These are phyloP conservation scores for Semicossyphus pulcher DNA, from an alignment of 2,113 vertebrate genomes.

Conservation along the genomic window DNA sequence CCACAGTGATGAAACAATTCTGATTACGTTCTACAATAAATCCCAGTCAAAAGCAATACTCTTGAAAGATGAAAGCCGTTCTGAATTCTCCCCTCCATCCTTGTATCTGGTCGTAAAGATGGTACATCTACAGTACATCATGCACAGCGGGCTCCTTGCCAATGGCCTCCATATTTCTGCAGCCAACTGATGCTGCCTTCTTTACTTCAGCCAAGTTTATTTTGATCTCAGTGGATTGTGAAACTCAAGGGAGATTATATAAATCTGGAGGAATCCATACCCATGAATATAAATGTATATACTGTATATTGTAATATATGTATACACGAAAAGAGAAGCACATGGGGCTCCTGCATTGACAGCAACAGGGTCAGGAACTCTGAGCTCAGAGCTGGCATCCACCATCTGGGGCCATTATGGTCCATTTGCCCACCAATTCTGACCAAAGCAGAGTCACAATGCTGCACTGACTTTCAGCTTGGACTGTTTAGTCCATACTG, in stretches of 20 bases:
- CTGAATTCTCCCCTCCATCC: neutral
- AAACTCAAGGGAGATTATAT: neutral
- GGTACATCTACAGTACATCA: neutral
- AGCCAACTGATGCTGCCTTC: neutral
- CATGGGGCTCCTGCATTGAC: neutral
- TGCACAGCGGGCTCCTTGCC: neutral
- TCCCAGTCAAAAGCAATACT: neutral
- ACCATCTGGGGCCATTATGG: neutral
- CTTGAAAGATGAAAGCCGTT: neutral
- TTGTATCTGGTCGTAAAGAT: neutral
- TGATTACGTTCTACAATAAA: neutral
- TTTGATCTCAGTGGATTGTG: neutral
- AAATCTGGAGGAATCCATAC: neutral
- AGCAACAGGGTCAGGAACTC: neutral
- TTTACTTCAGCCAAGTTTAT: neutral
- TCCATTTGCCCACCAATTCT: neutral
- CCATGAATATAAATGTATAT: neutral
- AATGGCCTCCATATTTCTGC: neutral
- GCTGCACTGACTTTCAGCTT: neutral
- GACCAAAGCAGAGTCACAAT: no score
- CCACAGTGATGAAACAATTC: neutral
- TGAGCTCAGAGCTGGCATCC: neutral
- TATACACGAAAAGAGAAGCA: neutral
- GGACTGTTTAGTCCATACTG: neutral
- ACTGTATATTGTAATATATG: neutral